A percentile compares a stretch with the other conserved stretches of the same genome.
Conservation (phyloP, 2,797 vertebrate species). For the Sebastes nivosus region DNA sequence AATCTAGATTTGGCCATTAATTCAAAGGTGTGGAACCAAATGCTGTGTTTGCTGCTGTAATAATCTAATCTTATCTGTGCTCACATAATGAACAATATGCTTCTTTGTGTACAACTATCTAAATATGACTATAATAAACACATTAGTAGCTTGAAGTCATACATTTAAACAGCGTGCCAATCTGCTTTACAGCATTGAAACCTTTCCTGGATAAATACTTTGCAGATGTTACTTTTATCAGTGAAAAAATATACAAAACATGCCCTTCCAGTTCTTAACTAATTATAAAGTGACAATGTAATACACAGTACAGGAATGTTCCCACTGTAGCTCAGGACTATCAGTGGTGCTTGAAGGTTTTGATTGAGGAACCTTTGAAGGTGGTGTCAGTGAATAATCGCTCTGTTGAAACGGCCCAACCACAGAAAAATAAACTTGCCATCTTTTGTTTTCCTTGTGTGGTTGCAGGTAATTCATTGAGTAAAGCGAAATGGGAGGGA, state of each 20-base stretch:
- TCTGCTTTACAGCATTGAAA: conserved; percentile 17
- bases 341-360: conserved; percentile 55
- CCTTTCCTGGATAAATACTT: conserved; percentile 6
- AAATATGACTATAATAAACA: conserved; percentile 5
- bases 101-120: not conserved
- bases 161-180: not conserved
- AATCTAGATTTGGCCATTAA: not conserved
- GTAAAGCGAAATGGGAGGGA: conserved; percentile 70
- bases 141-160: conserved; percentile 8
- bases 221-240: conserved; percentile 17
- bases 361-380: conserved; percentile 75
- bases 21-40: not conserved
- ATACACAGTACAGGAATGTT: conserved; percentile 47
- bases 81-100: not conserved
- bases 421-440: conserved; percentile 81
- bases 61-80: not conserved
- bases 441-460: conserved; percentile 81
- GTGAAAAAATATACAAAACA: conserved; percentile 39
- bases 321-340: conserved; percentile 36
- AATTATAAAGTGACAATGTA: conserved; percentile 50
- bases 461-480: conserved; percentile 79
- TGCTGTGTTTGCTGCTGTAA: not conserved
- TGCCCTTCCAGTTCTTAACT: conserved; percentile 19
- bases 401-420: conserved; percentile 74
- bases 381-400: conserved; percentile 77